Evolutionary conservation across 2,888 invertebrate genomes (phyloP), one percentile per base, ranked within the genome.

Genomic region (Leptinotarsa peninsularis): DNA sequence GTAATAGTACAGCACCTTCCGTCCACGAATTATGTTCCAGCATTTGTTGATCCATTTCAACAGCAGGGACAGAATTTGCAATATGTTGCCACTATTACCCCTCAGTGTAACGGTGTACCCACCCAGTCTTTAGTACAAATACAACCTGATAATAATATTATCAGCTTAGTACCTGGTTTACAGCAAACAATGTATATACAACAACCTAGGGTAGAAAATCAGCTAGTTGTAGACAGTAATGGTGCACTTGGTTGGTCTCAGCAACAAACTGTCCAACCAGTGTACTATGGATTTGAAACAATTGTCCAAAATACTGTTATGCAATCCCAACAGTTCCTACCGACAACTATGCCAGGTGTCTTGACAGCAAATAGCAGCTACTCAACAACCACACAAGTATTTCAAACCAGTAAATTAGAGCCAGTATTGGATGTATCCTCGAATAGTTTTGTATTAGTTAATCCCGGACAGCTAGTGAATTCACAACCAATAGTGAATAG

Each of bases 221-320:
- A 88, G 76, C 78, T 88, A 68, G 85, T 88, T 27, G 81, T 88
- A 49, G 88, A 88, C 77, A 85, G 86, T 76, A 88, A 87, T 73
- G 88, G 88, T 27, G 86, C 88, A 7, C 82, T 89, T 76, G 84
- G 87, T 66, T 88, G 87, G 87, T 76, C 83, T 49, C 83, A 81
- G 71, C 85, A 91, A 63, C 90, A 92, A 4, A 79, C 82, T 15
- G 81, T 81, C 49, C 87, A 91, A 63, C 90, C 92, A 2, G 93
- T 95, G 83, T 95, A 94, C 83, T 95, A 95, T 82, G 95, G 95
- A 0, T 89, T 95, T 79, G 95, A 96, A 88, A 95, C 95, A 0
- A 95, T 95, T 72, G 95, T 96, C 3, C 95, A 95, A 87, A 96
- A 95, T 84, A 95, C 95, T 4, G 95, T 95, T 0, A 95, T 95